These are phyloP conservation scores for Lasioglossum lativentre DNA, from an alignment of 2,888 invertebrate genomes.

Conservation along the genomic window DNA sequence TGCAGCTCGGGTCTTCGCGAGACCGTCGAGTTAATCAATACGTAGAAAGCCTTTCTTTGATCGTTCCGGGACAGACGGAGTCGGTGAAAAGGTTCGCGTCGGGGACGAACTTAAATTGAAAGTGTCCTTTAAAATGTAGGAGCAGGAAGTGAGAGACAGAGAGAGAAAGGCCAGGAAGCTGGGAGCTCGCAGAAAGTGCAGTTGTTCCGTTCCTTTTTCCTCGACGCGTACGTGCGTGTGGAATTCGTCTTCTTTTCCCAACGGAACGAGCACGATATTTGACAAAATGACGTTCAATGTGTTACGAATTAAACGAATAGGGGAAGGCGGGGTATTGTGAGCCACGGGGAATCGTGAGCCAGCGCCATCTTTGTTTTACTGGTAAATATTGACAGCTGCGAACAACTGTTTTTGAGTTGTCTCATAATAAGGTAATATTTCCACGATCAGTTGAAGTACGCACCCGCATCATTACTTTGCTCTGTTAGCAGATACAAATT, in stretches of 20 bases:
- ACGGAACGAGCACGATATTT: background rate
- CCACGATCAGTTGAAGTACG: too few relatives aligned
- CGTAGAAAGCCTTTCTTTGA: constrained; percentile 73
- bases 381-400: too few relatives aligned
- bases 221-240: constrained; percentile 16
- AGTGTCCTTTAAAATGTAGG: constrained; percentile 75
- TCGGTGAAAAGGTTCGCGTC: constrained; percentile 62
- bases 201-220: constrained; percentile 14
- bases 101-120: constrained; percentile 77
- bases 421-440: too few relatives aligned
- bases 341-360: too few relatives aligned
- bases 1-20: constrained; percentile 18
- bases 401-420: too few relatives aligned
- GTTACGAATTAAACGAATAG: background rate
- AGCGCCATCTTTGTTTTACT: too few relatives aligned
- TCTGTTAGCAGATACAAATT: too few relatives aligned
- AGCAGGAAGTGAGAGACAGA: constrained; percentile 26
- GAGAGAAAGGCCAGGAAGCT: background rate
- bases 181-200: constrained; percentile 32
- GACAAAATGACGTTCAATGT: background rate
- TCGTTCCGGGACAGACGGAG: constrained; percentile 62
- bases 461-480: too few relatives aligned
- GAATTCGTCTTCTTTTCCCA: constrained; percentile 26
- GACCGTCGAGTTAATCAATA: constrained; percentile 75
- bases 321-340: too few relatives aligned